These are phyloP conservation scores for Cyclophora albipunctata DNA, from an alignment of 2,888 invertebrate genomes.

Conservation along the genomic window DNA sequence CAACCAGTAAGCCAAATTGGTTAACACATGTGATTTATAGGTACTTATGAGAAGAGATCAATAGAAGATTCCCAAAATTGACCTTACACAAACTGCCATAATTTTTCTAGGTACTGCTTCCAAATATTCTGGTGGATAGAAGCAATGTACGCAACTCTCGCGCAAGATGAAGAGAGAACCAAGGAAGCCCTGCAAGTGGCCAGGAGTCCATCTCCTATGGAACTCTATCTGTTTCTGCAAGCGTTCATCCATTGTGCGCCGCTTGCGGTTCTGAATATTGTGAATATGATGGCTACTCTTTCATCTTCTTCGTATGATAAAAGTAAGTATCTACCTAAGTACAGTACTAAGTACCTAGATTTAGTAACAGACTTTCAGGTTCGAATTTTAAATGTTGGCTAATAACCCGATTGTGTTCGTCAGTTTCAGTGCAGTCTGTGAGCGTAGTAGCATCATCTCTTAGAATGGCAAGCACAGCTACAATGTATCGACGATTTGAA, in stretches of 20 bases:
- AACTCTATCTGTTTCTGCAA: constrained; percentile 85
- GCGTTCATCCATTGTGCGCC: constrained; percentile 86
- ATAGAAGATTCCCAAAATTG: too few species aligned
- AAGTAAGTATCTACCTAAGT: constrained; percentile 69
- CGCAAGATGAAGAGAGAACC: constrained; percentile 73
- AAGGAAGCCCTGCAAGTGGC: constrained; percentile 76
- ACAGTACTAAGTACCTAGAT: too few species aligned
- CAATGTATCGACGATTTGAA: constrained; percentile 84
- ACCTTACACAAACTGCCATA: too few species aligned
- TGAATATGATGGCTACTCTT: constrained; percentile 77
- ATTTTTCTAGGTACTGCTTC: constrained; percentile 76
- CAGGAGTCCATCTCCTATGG: constrained; percentile 80
- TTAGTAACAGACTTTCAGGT: too few species aligned
- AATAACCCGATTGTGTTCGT: constrained; percentile 7
- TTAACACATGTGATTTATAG: too few species aligned
- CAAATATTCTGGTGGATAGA: constrained; percentile 86
- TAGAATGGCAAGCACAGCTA: constrained; percentile 81
- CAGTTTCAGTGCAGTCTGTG: constrained; percentile 80
- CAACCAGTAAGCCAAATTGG: too few species aligned
- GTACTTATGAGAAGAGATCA: too few species aligned
- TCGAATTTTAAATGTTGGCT: background rate
- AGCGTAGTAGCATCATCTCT: constrained; percentile 80
- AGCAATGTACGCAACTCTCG: constrained; percentile 74
- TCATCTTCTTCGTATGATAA: constrained; percentile 77
- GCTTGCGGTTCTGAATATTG: constrained; percentile 75